Evolutionary conservation across 2,113 vertebrate genomes (phyloP).

Genomic region (Notiomystis cincta): DNA sequence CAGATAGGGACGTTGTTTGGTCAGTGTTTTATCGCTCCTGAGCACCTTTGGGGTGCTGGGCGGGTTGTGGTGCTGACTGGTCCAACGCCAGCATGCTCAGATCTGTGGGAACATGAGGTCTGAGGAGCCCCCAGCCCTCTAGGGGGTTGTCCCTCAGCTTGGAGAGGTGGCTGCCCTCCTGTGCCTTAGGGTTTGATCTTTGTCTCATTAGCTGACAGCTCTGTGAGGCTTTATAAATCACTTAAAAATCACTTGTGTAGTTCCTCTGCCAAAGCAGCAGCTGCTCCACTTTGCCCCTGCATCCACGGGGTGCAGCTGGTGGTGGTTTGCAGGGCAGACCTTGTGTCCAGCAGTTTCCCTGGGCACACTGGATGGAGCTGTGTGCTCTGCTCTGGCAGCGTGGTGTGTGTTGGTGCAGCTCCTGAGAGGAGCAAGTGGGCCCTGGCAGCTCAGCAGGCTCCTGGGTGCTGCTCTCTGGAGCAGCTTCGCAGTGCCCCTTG

Average conservation of each 20-base stretch:
- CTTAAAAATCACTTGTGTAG: neutral
- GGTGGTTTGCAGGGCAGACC: neutral
- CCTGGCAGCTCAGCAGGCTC: constrained; percentile 5
- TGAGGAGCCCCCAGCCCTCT: neutral
- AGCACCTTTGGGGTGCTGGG: neutral
- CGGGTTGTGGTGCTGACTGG: neutral
- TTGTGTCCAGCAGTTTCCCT: neutral
- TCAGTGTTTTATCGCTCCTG: neutral
- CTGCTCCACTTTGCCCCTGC: neutral
- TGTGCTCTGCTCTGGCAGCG: neutral
- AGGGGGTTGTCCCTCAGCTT: neutral
- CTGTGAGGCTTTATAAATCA: neutral
- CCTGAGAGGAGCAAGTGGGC: neutral
- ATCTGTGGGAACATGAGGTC: fast-evolving
- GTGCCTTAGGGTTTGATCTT: neutral
- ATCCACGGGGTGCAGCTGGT: neutral
- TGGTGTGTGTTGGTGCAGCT: neutral
- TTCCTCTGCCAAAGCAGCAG: neutral
- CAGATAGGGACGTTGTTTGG: neutral
- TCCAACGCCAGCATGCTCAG: neutral
- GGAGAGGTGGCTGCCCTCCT: neutral
- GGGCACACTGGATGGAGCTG: neutral
- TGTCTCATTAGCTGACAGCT: neutral
- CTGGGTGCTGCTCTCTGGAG: neutral
- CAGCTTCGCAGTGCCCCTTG: neutral